These are phyloP conservation scores for Danionella dracula DNA, from an alignment of 2,797 vertebrate genomes.

Conservation along the genomic window DNA sequence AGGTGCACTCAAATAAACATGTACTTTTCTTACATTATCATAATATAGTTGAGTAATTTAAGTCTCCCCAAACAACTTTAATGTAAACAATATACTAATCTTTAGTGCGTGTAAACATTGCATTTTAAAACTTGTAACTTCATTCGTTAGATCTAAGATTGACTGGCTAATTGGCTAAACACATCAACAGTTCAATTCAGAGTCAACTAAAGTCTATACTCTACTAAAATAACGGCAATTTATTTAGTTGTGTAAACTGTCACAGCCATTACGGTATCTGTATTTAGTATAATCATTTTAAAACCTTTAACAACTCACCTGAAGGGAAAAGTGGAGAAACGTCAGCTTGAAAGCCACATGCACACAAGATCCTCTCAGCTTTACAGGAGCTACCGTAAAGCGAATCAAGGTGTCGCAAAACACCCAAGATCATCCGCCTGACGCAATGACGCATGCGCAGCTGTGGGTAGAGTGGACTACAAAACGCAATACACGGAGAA, in stretches of 20 bases:
- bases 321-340: background rate
- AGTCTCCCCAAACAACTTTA: background rate
- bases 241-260: background rate
- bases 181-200: background rate
- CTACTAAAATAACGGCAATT: background rate
- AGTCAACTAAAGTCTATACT: background rate
- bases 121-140: too few species aligned
- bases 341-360: conserved; percentile 28
- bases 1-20: too few species aligned
- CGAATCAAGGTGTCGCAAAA: conserved; percentile 4
- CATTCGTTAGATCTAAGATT: background rate
- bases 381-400: conserved; percentile 22
- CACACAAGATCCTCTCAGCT: background rate
- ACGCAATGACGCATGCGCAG: too few species aligned
- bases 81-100: too few species aligned
- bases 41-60: background rate
- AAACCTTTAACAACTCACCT: conserved; percentile 10
- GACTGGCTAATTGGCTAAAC: conserved; percentile 8
- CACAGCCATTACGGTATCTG: background rate
- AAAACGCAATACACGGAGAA: too few species aligned
- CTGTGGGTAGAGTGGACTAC: too few species aligned
- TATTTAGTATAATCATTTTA: background rate
- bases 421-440: conserved; percentile 28
- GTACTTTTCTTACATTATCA: too few species aligned
- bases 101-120: too few species aligned